Conservation (phyloP, 2,113 vertebrate species). For the Martes martes region DNA sequence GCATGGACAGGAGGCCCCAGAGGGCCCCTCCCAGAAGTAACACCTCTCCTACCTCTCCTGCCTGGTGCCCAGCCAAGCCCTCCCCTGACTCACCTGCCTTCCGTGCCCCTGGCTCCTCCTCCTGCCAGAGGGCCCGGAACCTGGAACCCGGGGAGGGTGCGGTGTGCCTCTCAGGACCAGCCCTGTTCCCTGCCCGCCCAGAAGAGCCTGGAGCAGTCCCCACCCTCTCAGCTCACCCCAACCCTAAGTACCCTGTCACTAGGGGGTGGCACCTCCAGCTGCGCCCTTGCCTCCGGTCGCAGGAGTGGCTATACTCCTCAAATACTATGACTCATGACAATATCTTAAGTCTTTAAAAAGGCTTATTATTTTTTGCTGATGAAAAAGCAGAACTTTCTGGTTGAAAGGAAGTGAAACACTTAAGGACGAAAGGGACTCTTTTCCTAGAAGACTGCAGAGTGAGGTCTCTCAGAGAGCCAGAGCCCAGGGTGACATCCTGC, state of each 20-base stretch:
- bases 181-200: conserved; percentile 15
- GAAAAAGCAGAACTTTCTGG: neutral
- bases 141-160: neutral
- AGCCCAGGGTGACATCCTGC: neutral
- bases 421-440: neutral
- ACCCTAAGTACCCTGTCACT: conserved; percentile 17
- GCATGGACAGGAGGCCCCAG: too few relatives aligned
- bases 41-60: neutral
- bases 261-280: neutral
- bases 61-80: neutral
- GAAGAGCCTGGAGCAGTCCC: conserved; percentile 3
- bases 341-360: conserved; percentile 1
- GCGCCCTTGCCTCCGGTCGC: conserved; percentile 34
- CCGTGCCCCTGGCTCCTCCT: neutral
- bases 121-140: conserved; percentile 31
- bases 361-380: neutral
- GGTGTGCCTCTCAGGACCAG: neutral
- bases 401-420: conserved; percentile 19
- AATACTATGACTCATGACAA: conserved; percentile 47
- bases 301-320: neutral
- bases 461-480: neutral
- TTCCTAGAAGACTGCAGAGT: neutral
- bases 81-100: conserved; percentile 50
- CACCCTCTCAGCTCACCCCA: conserved; percentile 11
- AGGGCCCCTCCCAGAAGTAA: neutral